Base-by-base conservation (phyloP, 2,888 invertebrate genomes). In the Mystacides longicornis region DNA sequence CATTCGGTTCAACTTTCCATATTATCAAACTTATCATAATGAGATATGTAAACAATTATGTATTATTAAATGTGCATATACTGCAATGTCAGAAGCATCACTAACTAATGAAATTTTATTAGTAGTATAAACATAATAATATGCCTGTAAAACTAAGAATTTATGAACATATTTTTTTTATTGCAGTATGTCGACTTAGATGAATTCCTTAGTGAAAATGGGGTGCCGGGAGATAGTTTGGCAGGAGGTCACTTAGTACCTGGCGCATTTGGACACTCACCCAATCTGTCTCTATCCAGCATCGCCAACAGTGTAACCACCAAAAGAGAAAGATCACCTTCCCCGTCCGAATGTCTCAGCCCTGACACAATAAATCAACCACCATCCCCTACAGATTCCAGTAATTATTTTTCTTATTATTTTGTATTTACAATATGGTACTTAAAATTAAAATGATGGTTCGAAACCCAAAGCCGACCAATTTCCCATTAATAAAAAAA, bases 121-220 rank as follows among this genome's bases (percentile, higher is more conserved):
- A 27, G 11, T 7, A 11, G 11, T 7, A 27, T 11, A 27, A 5
- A 5, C 27, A 27, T 27, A 7, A 27, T 27, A 27, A 27, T 5
- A 7, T 27, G 27, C 7, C 11, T 27, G 27, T 27, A 7, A 7
- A 27, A 27, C 5, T 27, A 11, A 11, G 11, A 7, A 11, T 27
- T 27, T 27, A 1, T 7, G 11, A 27, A 27, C 11, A 27, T 27
- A 7, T 27, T 4, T 42, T 42, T 45, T 52, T 31, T n/a, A 31
- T 80, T 81, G 65, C 81, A 93, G 90, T 95, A 94, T 75, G 94
- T 95, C 79, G 95, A 95, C 79, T 80, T 96, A 78, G 95, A 96
- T 78, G 95, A 95, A 79, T 95, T 95, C 78, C 83, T 95, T 68
- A 92, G 90, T 69, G 95, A 95, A 77, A 95, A 94, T 73, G 93